Evolutionary conservation across 2,113 vertebrate species (phyloP).

Genomic region (Dipodomys stephensi): DNA sequence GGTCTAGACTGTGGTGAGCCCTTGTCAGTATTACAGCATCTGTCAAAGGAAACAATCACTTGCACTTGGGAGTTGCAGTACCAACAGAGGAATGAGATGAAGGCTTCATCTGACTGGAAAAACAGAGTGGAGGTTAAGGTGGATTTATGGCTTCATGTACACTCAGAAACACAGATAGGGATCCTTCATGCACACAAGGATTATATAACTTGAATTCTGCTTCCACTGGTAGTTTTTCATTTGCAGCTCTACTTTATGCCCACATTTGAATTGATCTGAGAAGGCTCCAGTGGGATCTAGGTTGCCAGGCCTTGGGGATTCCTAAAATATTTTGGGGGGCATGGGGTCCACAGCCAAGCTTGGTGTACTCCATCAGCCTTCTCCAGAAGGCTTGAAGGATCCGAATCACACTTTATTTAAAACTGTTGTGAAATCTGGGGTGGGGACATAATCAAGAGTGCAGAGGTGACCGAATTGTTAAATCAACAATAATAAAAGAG

Average conservation of each 20-base stretch:
- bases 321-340: no score
- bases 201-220: background rate
- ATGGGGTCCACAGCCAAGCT: slow-evolving; percentile 64
- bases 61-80: background rate
- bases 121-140: background rate
- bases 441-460: background rate
- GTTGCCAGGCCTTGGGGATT: background rate
- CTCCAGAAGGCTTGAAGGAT: slow-evolving; percentile 65
- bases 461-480: slow-evolving; percentile 51
- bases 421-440: slow-evolving; percentile 63
- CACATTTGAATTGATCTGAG: background rate
- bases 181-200: background rate
- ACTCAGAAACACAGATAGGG: background rate
- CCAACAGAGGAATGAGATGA: background rate
- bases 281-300: background rate
- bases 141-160: background rate
- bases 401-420: slow-evolving; percentile 75
- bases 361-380: slow-evolving; percentile 43
- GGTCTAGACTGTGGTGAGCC: background rate
- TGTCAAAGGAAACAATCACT: background rate
- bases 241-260: background rate
- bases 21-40: background rate
- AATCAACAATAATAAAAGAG: slow-evolving; percentile 4
- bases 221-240: background rate
- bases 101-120: background rate